Percentiles rank a stretch among this genome's conserved stretches.
phyloP scores from a whole-genome alignment of 1,140 invertebrate genomes.

The Achatina immaculata region DNA sequence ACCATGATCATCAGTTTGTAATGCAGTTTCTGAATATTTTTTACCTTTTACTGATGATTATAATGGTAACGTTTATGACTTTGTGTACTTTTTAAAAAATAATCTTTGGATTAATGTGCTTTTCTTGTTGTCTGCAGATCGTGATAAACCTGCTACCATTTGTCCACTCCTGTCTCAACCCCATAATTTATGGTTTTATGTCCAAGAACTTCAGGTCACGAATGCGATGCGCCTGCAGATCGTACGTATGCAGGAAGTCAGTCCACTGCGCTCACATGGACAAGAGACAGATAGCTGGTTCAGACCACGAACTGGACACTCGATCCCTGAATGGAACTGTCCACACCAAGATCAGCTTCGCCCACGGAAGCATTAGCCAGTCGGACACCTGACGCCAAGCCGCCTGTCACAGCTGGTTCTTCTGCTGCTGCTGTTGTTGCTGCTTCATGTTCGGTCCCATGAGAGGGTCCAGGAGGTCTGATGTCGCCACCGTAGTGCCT shows the following conservation, averaged over 20 bases:
- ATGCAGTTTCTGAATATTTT: too few relatives aligned
- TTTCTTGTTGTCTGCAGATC: conserved; percentile 47
- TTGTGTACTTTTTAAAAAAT: too few relatives aligned
- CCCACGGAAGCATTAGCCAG: conserved; percentile 37
- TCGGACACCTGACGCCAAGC: conserved; percentile 41
- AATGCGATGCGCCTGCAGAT: conserved; percentile 59
- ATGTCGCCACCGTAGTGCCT: background rate
- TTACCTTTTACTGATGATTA: too few relatives aligned
- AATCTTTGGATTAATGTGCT: too few relatives aligned
- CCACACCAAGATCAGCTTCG: conserved; percentile 46
- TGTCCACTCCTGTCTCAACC: conserved; percentile 71
- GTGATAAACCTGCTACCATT: conserved; percentile 56
- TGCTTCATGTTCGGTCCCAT: conserved; percentile 21
- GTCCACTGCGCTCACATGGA: conserved; percentile 15
- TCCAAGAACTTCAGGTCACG: conserved; percentile 72
- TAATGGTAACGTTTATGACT: too few relatives aligned
- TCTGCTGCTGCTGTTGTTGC: conserved; percentile 27
- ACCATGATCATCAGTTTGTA: too few relatives aligned
- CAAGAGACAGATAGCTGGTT: conserved; percentile 21
- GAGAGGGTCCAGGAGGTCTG: background rate
- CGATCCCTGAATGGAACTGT: conserved; percentile 43
- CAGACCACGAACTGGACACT: conserved; percentile 47
- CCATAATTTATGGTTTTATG: conserved; percentile 75
- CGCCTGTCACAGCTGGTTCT: conserved; percentile 27
- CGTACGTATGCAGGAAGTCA: conserved; percentile 40